Conservation (phyloP, 2,113 vertebrate species). For the Heterocephalus glaber region DNA sequence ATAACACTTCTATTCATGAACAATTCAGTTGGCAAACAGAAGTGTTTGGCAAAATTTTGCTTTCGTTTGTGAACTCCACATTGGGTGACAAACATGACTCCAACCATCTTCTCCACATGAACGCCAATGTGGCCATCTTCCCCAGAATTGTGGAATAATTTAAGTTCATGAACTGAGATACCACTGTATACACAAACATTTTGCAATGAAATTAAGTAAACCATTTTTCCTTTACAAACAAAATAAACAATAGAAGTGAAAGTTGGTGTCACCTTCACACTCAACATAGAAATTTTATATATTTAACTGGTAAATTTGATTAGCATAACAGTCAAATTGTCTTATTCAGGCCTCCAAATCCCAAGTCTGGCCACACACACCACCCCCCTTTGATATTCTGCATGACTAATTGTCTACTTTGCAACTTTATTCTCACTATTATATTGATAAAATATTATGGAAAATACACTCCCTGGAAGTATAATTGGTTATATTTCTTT, state of each 20-base stretch:
- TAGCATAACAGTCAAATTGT: not conserved
- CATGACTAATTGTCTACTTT: not conserved
- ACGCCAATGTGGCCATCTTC: too few relatives aligned
- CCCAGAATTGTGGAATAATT: not conserved
- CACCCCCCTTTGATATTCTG: not conserved
- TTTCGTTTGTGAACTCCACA: not conserved
- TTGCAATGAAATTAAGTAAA: not conserved
- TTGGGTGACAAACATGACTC: not conserved
- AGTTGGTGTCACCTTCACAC: not conserved
- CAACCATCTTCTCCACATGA: not conserved
- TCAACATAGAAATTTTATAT: not conserved
- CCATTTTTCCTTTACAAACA: not conserved
- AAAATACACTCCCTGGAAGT: not conserved
- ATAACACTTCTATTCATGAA: not conserved
- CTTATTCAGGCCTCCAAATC: not conserved
- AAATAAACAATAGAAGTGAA: not conserved
- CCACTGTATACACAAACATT: not conserved
- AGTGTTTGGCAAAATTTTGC: not conserved
- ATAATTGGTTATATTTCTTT: not conserved
- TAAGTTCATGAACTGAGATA: not conserved
- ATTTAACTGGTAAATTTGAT: not conserved
- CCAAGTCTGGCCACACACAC: not conserved
- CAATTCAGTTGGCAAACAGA: not conserved
- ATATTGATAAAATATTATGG: constrained; percentile 5
- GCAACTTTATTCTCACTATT: not conserved